phyloP scores from a whole-genome alignment of 1,140 invertebrate genomes.

The Ceratosolen fusciceps region DNA sequence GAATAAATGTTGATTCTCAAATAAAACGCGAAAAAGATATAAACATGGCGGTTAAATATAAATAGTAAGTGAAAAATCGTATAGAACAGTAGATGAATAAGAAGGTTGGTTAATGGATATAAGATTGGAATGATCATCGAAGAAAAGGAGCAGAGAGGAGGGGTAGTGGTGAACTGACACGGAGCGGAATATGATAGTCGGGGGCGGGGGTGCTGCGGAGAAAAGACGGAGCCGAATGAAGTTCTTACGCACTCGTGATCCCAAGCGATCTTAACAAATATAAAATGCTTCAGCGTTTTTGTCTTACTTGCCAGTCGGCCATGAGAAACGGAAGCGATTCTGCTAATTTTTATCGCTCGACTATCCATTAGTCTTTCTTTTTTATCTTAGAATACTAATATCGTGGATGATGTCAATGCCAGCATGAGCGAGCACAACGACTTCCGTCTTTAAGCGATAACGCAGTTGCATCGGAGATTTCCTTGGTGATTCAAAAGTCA shows the following conservation, averaged over 20 bases:
- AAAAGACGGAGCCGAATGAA: slow-evolving; percentile 44
- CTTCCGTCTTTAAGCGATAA: too few relatives aligned
- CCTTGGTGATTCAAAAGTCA: too few relatives aligned
- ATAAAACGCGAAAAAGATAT: neutral
- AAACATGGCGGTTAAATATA: neutral
- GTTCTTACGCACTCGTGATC: slow-evolving; percentile 55
- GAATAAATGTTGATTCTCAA: neutral
- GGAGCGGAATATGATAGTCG: slow-evolving; percentile 56
- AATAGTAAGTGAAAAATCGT: slow-evolving; percentile 15
- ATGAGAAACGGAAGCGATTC: slow-evolving; percentile 51
- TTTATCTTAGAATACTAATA: slow-evolving; percentile 35
- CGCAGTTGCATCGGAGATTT: too few relatives aligned
- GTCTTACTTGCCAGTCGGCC: slow-evolving; percentile 31
- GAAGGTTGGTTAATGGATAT: slow-evolving; percentile 9
- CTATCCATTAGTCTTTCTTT: slow-evolving; percentile 49
- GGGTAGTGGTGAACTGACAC: slow-evolving; percentile 30
- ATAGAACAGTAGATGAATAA: neutral
- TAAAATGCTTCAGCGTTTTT: neutral
- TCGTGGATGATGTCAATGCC: slow-evolving; percentile 6
- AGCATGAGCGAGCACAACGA: too few relatives aligned
- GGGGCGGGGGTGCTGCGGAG: slow-evolving; percentile 48
- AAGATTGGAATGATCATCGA: slow-evolving; percentile 29
- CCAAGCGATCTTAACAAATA: slow-evolving; percentile 52
- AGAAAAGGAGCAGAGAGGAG: slow-evolving; percentile 40
- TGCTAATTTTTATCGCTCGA: slow-evolving; percentile 56